Conservation (phyloP, 2,888 invertebrate genomes). For the Drosophila subsilvestris region DNA sequence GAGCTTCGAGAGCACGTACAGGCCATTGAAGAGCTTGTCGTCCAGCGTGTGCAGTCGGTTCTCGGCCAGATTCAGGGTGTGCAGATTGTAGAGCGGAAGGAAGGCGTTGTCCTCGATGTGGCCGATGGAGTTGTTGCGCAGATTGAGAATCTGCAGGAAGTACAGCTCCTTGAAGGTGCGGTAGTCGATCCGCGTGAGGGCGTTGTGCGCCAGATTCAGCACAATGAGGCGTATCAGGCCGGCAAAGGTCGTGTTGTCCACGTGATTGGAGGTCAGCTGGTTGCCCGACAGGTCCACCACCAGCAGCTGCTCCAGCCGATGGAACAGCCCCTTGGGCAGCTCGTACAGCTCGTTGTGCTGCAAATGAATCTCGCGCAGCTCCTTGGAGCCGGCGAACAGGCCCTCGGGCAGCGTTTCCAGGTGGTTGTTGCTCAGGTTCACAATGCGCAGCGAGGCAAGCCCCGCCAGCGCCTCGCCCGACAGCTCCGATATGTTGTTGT, state of each 20-base stretch:
- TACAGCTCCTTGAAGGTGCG: conserved; percentile 94
- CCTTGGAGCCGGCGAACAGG: conserved; percentile 91
- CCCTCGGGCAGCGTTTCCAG: conserved; percentile 92
- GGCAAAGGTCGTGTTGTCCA: conserved; percentile 94
- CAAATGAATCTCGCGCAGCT: conserved; percentile 92
- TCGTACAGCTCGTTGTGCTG: conserved; percentile 94
- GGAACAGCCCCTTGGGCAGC: conserved; percentile 92
- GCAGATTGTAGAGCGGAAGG: conserved; percentile 93
- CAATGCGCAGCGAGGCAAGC: conserved; percentile 90
- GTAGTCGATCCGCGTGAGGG: conserved; percentile 91
- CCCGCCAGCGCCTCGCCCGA: conserved; percentile 92
- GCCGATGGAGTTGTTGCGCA: conserved; percentile 94
- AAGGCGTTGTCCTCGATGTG: conserved; percentile 95
- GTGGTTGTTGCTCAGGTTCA: conserved; percentile 95
- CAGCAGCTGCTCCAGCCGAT: conserved; percentile 92
- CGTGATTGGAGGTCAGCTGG: conserved; percentile 92
- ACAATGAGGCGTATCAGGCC: conserved; percentile 93
- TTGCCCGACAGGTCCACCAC: conserved; percentile 94
- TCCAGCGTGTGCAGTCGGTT: conserved; percentile 93
- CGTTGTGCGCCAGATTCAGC: conserved; percentile 93
- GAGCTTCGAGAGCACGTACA: conserved; percentile 92
- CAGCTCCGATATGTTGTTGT: conserved; percentile 93
- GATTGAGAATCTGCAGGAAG: conserved; percentile 93
- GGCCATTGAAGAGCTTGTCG: conserved; percentile 92
- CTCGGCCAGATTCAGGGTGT: conserved; percentile 94